Evolutionary conservation across 2,113 vertebrate genomes (phyloP), one percentile per base, ranked within the genome.

Genomic region (Enhydra lutris): DNA sequence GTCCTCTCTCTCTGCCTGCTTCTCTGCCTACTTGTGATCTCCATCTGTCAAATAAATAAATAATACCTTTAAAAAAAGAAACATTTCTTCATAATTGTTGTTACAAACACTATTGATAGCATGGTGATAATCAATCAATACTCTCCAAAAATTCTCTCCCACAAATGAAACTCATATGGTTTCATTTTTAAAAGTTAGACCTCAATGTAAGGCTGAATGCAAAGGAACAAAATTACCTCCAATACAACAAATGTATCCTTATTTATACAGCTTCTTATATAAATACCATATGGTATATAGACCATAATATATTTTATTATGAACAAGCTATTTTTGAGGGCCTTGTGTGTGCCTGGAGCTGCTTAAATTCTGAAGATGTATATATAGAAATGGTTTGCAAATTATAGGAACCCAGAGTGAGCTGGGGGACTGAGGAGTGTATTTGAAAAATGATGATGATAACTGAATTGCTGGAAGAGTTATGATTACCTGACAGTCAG

Each of bases 181-280:
- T 3, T 17, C 61, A 26, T 45, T 83, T 82, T 47, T 78, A 82
- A 59, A 83, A 55, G 31, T n/a, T 81, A 73, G 21, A 59, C 31
- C 11, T 57, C 47, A 89, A 65, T 47, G 4, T 42, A 4, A 31
- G 15, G 14, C 47, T 34, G 20, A 92, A 61, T 31, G 6, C 31
- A 73, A 94, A 91, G 9, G 74, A 50, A 42, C 1, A 39, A n/a
- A 73, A 50, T 12, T 26, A 14, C 11, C 29, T 12, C 23, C 12
- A 76, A 76, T 86, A 74, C n/a, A 95, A 74, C n/a, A 55, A 29
- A n/a, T 50, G n/a, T 59, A 76, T 34, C n/a, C 82, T 88, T 69
- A 61, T 45, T 69, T 91, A 55, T 14, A 76, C 6, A 86, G 45
- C 6, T 47, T 52, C 39, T 26, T 34, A 78, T 23, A 80, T 52